phyloP scores from a whole-genome alignment of 2,113 vertebrate genomes.

The Haemorhous mexicanus region DNA sequence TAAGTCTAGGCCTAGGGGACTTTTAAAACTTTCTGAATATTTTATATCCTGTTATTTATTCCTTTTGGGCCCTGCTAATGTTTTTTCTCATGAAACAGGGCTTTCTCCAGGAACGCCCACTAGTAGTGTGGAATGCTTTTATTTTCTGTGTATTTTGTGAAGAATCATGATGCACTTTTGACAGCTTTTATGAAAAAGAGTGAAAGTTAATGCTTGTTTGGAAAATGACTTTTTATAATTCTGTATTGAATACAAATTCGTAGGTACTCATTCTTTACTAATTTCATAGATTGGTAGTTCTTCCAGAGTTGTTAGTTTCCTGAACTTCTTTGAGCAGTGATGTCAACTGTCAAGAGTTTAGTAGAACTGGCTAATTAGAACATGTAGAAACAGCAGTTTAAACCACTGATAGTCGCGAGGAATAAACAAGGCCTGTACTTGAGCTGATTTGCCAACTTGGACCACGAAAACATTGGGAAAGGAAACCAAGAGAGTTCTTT shows the following conservation, averaged over 20 bases:
- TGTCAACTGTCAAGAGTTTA: background rate
- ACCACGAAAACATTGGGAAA: background rate
- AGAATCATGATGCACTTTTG: background rate
- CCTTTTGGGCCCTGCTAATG: fast-evolving
- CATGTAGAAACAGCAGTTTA: background rate
- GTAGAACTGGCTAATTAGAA: background rate
- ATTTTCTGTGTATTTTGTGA: background rate
- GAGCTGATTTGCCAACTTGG: background rate
- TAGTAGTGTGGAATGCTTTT: background rate
- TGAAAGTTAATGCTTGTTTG: background rate
- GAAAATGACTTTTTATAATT: background rate
- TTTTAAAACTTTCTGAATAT: background rate
- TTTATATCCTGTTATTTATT: background rate
- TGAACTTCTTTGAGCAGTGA: background rate
- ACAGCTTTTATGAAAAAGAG: background rate
- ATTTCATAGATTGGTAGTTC: background rate
- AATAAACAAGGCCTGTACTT: background rate
- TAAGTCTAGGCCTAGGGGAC: background rate
- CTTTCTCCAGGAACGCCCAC: background rate
- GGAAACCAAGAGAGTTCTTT: background rate
- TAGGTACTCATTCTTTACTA: background rate
- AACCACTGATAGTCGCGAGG: background rate
- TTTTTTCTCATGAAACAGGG: background rate
- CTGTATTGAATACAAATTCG: background rate
- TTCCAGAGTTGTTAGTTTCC: background rate